Base-by-base conservation (phyloP, 2,113 vertebrate genomes). In the Butorides virescens region DNA sequence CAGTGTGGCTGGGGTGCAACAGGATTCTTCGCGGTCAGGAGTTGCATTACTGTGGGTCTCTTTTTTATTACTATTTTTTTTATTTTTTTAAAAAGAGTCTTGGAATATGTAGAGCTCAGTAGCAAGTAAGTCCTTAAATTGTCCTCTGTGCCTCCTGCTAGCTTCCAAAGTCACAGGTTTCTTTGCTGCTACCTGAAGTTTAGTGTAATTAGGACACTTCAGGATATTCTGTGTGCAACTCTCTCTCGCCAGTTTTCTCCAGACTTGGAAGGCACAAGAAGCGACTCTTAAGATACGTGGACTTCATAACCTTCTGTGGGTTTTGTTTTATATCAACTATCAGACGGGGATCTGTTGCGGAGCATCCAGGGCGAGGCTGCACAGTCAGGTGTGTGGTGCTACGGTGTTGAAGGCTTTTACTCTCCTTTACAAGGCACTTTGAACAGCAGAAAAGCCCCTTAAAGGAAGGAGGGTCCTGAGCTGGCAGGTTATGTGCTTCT, bases 1-100 rank as follows among this genome's bases (percentile, higher is more conserved):
- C 1, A 0, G 11, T 5, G 49, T 42, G 78, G 22, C 72, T 53
- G 61, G 27, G 42, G 11, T 11, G 5, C 5, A 25, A 1, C 0
- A 1, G 67, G 29, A 36, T 85, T 50, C n/a, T 42, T 26, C 63
- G 36, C 62, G 58, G 12, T 32, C 50, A 26, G 34, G 73, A 52
- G 26, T 4, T 61, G 27, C 19, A 17, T 47, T 49, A 5, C 8
- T 59, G 19, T 7, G 22, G 22, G 49, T 42, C 42, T 42, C 3
- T 50, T 26, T 23, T 25, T 8, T 23, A 2, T 4, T 32, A 5
- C 29, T 7, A 18, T 17, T 39, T 19, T 20, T 46, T 34, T 18
- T 47, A 11, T 50, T 55, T 37, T 34, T 19, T 9, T 42, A 42
- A 42, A 14, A 49, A 36, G 7, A 50, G 21, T 58, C 42, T 47